phyloP scores from a whole-genome alignment of 2,113 vertebrate genomes.

The Tragelaphus imberbis region DNA sequence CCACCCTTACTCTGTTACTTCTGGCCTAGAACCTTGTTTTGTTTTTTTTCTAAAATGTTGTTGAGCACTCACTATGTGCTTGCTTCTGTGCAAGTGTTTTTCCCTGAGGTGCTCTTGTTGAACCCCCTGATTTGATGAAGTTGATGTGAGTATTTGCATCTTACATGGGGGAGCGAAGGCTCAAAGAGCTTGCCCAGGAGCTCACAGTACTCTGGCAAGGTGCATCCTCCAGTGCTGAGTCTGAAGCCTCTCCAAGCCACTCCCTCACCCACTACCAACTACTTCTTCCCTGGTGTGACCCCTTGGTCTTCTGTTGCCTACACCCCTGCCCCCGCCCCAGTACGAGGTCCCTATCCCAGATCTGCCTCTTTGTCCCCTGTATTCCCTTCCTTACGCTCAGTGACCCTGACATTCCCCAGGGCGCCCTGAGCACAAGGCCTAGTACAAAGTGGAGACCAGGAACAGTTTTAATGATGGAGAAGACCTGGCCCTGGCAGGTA shows the following conservation, averaged over 20 bases:
- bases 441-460: not conserved
- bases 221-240: not conserved
- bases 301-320: not conserved
- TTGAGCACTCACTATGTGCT: not conserved
- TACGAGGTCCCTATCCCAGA: not conserved
- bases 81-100: not conserved
- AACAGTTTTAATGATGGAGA: not conserved
- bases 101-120: not conserved
- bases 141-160: not conserved
- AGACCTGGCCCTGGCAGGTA: not conserved
- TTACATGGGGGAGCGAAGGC: not conserved
- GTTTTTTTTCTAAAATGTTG: not conserved
- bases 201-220: not conserved
- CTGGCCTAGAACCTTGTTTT: not conserved
- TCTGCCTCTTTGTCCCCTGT: not conserved
- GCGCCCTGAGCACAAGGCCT: not conserved
- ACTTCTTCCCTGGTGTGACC: not conserved
- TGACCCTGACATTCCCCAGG: not conserved
- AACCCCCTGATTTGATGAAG: not conserved
- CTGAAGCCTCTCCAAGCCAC: not conserved
- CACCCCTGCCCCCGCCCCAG: fast-evolving
- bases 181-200: not conserved
- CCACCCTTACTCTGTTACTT: not conserved
- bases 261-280: not conserved
- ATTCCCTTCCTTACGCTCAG: not conserved